Evolutionary conservation across 2,797 vertebrate species (phyloP).

Genomic region (Karalla daura): DNA sequence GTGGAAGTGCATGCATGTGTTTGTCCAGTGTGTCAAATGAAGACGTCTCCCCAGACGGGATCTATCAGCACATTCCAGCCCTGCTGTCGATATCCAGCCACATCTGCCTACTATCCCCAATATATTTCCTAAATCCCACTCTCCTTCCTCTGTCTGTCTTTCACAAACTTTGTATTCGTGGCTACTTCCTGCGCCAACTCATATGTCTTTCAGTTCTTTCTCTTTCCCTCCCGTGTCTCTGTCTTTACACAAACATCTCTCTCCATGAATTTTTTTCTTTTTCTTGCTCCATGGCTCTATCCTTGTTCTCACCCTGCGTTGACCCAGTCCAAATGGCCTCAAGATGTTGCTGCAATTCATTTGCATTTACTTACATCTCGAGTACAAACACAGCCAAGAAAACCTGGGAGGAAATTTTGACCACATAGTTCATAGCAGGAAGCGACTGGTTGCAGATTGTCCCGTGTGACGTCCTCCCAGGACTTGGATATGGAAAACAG

Average conservation of each 20-base stretch:
- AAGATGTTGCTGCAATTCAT: conserved; percentile 69
- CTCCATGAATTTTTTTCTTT: conserved; percentile 21
- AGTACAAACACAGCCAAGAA: conserved; percentile 37
- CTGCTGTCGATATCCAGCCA: conserved; percentile 48
- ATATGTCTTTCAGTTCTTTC: conserved; percentile 17
- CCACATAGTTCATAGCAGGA: conserved; percentile 19
- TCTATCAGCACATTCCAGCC: conserved; percentile 58
- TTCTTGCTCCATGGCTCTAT: conserved; percentile 39
- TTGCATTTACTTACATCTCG: conserved; percentile 63
- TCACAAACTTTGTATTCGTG: conserved; percentile 12
- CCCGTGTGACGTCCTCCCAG: conserved; percentile 2
- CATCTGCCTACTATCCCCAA: conserved; percentile 59
- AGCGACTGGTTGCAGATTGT: conserved; percentile 5
- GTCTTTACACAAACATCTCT: conserved; percentile 45
- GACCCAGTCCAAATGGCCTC: conserved; percentile 67
- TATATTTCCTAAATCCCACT: conserved; percentile 44
- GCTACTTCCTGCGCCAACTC: conserved; percentile 34
- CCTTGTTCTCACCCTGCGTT: conserved; percentile 42
- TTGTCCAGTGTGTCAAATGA: conserved; percentile 47
- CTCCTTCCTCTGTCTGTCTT: conserved; percentile 19
- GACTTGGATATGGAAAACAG: conserved; percentile 4
- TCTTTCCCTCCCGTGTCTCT: conserved; percentile 1
- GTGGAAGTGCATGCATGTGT: conserved; percentile 17
- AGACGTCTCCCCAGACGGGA: conserved; percentile 51
- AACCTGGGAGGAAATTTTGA: conserved; percentile 35